Evolutionary conservation across 2,888 invertebrate species (phyloP).

Genomic region (Drosophila tripunctata): DNA sequence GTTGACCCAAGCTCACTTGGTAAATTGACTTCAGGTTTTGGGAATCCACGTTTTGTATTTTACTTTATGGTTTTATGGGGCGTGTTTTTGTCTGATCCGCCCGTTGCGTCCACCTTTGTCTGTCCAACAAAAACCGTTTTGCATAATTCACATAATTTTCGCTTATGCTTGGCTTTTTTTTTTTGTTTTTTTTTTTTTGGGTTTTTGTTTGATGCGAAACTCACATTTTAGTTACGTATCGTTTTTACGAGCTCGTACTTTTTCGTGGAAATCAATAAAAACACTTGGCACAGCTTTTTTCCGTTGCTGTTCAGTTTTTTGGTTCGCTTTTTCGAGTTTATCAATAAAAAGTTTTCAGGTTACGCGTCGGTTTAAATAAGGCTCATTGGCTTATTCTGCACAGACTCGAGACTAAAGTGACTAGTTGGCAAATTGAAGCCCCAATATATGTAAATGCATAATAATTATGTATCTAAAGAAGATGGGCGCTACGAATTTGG

Average conservation of each 20-base stretch:
- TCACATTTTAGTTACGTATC: constrained; percentile 62
- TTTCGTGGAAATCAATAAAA: constrained; percentile 78
- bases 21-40: constrained; percentile 47
- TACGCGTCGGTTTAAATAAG: constrained; percentile 40
- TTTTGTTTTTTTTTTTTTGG: constrained; percentile 36
- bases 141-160: constrained; percentile 72
- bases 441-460: constrained; percentile 13
- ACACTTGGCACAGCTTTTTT: constrained; percentile 38
- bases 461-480: constrained; percentile 30
- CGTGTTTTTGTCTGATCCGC: constrained; percentile 4
- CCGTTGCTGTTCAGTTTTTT: background rate
- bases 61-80: constrained; percentile 20
- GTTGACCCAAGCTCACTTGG: constrained; percentile 10
- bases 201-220: constrained; percentile 9
- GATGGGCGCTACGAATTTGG: constrained; percentile 37
- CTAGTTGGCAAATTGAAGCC: constrained; percentile 63
- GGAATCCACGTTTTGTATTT: constrained; percentile 1
- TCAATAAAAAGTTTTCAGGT: constrained; percentile 34
- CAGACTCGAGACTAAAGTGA: constrained; percentile 29
- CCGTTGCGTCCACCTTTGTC: too few relatives aligned
- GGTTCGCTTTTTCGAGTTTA: constrained; percentile 6
- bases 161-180: constrained; percentile 69
- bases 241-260: constrained; percentile 12
- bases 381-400: constrained; percentile 59
- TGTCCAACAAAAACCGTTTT: constrained; percentile 61